These are phyloP conservation scores for Hystrix cristata DNA, from an alignment of 2,113 vertebrate species.

Conservation along the genomic window DNA sequence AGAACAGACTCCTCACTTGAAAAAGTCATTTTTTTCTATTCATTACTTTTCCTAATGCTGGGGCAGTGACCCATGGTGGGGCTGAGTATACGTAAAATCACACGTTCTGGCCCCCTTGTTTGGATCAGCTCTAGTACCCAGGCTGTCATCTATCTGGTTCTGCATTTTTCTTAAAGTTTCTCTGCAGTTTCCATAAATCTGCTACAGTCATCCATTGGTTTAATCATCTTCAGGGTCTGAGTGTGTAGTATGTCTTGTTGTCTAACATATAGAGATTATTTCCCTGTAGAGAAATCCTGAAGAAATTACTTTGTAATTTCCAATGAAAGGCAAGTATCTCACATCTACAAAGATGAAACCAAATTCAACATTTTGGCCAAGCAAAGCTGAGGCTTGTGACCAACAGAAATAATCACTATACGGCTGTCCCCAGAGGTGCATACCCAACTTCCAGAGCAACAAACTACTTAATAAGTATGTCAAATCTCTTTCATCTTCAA, in stretches of 20 bases:
- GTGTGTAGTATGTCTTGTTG: neutral
- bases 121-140: neutral
- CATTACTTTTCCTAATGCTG: neutral
- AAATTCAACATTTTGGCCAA: slow-evolving; percentile 19
- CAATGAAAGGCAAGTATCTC: neutral
- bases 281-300: neutral
- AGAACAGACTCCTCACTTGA: neutral
- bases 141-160: neutral
- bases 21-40: neutral
- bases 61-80: neutral
- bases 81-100: neutral
- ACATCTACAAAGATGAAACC: slow-evolving; percentile 3
- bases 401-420: slow-evolving; percentile 19
- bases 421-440: neutral
- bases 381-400: slow-evolving; percentile 16
- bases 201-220: neutral
- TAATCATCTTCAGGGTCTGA: neutral
- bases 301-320: neutral
- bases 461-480: slow-evolving; percentile 39
- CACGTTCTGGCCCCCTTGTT: neutral
- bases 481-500: slow-evolving; percentile 60
- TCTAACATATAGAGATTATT: neutral
- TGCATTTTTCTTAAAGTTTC: neutral
- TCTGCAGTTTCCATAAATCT: neutral
- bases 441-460: slow-evolving; percentile 43